A percentile compares a stretch with the other conserved stretches of the same genome.
These are phyloP conservation scores for Xiphias gladius DNA, from an alignment of 2,113 vertebrate species.

Conservation along the genomic window DNA sequence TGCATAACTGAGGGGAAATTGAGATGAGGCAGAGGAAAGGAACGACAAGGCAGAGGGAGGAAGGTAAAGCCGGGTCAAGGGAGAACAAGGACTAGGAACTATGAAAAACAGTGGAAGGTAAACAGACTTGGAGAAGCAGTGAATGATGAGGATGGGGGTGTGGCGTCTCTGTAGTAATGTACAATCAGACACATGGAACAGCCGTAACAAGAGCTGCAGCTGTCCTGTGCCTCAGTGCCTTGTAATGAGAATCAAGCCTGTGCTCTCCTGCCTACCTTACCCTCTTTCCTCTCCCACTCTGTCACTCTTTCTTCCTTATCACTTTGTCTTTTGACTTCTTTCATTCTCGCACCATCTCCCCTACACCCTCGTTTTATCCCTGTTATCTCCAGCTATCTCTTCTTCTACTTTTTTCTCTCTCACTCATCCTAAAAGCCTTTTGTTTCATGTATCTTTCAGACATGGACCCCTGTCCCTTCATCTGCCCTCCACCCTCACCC, in stretches of 20 bases:
- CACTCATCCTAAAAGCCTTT: background rate
- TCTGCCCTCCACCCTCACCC: background rate
- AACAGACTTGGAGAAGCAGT: slow-evolving; percentile 23
- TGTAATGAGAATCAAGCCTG: slow-evolving; percentile 54
- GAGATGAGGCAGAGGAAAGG: background rate
- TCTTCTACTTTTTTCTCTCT: slow-evolving; percentile 4
- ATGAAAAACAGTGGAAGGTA: slow-evolving; percentile 34
- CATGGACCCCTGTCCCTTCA: slow-evolving; percentile 14
- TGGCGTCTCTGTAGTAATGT: slow-evolving; percentile 39
- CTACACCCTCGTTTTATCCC: background rate
- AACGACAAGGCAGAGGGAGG: background rate
- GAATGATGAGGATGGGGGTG: slow-evolving; percentile 29
- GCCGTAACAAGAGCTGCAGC: slow-evolving; percentile 56
- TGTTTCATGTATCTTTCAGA: slow-evolving; percentile 3
- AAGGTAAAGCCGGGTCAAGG: slow-evolving; percentile 24
- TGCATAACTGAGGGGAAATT: background rate
- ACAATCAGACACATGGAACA: slow-evolving; percentile 58
- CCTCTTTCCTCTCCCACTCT: background rate
- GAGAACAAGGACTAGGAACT: slow-evolving; percentile 1
- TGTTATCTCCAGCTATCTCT: background rate
- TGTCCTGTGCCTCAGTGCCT: slow-evolving; percentile 30
- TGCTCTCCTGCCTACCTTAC: slow-evolving; percentile 1
- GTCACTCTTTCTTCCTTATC: background rate
- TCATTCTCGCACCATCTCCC: background rate
- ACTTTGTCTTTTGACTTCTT: slow-evolving; percentile 2